Percentiles rank a stretch among this genome's conserved stretches.
These are phyloP conservation scores for Drosophila paranaensis DNA, from an alignment of 2,888 invertebrate species.

Conservation along the genomic window DNA sequence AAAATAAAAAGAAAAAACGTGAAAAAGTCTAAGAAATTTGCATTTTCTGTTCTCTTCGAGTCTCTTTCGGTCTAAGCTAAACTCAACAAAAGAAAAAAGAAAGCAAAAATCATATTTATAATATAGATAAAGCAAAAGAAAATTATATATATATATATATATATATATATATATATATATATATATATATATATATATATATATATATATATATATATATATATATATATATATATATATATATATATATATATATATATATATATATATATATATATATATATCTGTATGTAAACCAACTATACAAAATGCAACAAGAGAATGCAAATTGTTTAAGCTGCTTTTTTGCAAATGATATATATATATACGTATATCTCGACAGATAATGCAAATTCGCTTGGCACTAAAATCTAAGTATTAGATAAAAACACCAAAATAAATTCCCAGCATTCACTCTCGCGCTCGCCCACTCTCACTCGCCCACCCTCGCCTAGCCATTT, in stretches of 20 bases:
- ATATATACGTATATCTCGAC: slow-evolving; percentile 25
- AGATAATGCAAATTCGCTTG: slow-evolving; percentile 59
- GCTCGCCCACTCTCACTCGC: neutral
- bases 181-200: slow-evolving; percentile 20
- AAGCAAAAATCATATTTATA: slow-evolving; percentile 29
- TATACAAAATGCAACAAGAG: slow-evolving; percentile 29
- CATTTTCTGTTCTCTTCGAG: slow-evolving; percentile 32
- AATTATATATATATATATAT: slow-evolving; percentile 36
- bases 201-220: slow-evolving; percentile 19
- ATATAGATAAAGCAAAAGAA: slow-evolving; percentile 37
- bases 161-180: slow-evolving; percentile 14
- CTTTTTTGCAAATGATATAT: slow-evolving; percentile 36
- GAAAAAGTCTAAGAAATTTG: slow-evolving; percentile 15
- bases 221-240: slow-evolving; percentile 33
- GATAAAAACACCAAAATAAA: slow-evolving; percentile 16
- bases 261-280: slow-evolving; percentile 19
- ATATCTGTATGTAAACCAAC: slow-evolving; percentile 17
- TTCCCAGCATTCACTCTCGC: slow-evolving; percentile 20
- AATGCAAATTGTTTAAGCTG: slow-evolving; percentile 49
- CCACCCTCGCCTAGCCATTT: neutral
- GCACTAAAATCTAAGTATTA: slow-evolving; percentile 46
- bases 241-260: slow-evolving; percentile 14
- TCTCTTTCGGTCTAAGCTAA: slow-evolving; percentile 36
- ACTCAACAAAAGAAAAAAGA: neutral
- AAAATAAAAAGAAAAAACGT: slow-evolving; percentile 22